A percentile compares a stretch with the other conserved stretches of the same genome.
These are phyloP conservation scores for Porites divaricata DNA, from an alignment of 92 coral and sea anemone genomes.

Conservation along the genomic window DNA sequence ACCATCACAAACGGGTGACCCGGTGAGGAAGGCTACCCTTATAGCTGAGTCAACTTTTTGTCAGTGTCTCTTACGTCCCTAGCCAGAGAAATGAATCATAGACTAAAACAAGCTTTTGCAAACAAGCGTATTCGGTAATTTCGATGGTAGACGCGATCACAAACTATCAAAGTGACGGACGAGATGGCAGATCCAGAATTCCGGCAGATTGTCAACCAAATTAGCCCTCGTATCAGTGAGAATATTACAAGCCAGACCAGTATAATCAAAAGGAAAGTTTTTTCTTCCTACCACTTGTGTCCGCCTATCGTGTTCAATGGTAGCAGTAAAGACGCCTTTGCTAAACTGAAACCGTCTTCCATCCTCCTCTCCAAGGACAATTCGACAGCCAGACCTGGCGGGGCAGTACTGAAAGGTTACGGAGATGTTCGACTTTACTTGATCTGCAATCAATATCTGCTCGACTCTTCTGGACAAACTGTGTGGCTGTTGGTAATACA, in stretches of 20 bases:
- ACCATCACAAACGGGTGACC: too few relatives aligned
- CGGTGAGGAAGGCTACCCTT: too few relatives aligned
- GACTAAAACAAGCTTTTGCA: too few relatives aligned
- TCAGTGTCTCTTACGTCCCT: too few relatives aligned
- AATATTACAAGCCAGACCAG: neutral
- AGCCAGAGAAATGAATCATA: too few relatives aligned
- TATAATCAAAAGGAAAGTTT: neutral
- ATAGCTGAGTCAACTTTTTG: too few relatives aligned
- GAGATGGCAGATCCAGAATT: too few relatives aligned
- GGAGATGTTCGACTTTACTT: slow-evolving; percentile 47
- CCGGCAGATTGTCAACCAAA: too few relatives aligned
- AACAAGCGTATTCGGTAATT: too few relatives aligned
- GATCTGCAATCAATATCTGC: slow-evolving; percentile 30
- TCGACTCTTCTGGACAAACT: slow-evolving; percentile 55
- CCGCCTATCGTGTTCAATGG: slow-evolving; percentile 34
- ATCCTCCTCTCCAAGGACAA: slow-evolving; percentile 45
- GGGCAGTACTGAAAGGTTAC: slow-evolving; percentile 70
- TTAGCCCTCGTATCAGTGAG: too few relatives aligned
- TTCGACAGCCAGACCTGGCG: slow-evolving; percentile 72
- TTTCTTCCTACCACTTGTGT: slow-evolving; percentile 32
- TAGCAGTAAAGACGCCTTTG: slow-evolving; percentile 20
- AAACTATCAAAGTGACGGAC: too few relatives aligned
- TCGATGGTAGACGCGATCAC: too few relatives aligned
- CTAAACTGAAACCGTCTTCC: slow-evolving; percentile 6
- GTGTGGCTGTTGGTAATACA: slow-evolving; percentile 67